Conservation (phyloP, 2,888 invertebrate genomes). For the Ferrisia virgata region DNA sequence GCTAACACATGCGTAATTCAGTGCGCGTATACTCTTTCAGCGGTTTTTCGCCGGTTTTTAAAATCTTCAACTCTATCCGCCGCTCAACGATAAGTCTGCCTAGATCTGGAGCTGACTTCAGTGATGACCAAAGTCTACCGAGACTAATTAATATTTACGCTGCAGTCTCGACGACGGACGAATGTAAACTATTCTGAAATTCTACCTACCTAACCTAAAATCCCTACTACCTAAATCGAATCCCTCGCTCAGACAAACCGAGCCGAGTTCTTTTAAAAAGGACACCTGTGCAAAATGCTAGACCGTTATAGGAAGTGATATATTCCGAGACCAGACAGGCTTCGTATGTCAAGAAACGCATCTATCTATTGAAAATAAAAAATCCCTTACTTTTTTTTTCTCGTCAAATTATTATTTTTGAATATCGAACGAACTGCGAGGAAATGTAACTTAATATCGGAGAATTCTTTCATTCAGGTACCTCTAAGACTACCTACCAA, state of each 20-base stretch:
- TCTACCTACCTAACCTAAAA: background rate
- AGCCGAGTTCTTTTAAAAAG: background rate
- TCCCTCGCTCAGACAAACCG: background rate
- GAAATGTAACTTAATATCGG: background rate
- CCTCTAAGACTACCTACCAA: background rate
- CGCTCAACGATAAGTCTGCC: too few relatives aligned
- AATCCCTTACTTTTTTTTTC: background rate
- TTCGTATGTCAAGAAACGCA: background rate
- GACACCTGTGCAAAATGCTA: constrained; percentile 9
- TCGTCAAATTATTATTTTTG: background rate
- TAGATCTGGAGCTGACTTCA: background rate
- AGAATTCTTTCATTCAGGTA: too few relatives aligned
- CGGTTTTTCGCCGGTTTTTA: background rate
- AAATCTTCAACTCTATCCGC: too few relatives aligned
- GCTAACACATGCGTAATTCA: constrained; percentile 19
- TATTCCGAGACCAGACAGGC: background rate
- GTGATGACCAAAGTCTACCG: background rate
- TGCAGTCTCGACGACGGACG: background rate
- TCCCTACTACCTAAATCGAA: background rate
- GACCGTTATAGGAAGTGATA: constrained; percentile 28
- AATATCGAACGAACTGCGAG: background rate
- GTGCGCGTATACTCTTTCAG: background rate
- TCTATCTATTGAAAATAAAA: background rate
- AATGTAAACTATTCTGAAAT: background rate
- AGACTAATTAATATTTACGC: background rate